Base-by-base conservation (phyloP, 2,888 invertebrate genomes). In the Tyria jacobaeae region DNA sequence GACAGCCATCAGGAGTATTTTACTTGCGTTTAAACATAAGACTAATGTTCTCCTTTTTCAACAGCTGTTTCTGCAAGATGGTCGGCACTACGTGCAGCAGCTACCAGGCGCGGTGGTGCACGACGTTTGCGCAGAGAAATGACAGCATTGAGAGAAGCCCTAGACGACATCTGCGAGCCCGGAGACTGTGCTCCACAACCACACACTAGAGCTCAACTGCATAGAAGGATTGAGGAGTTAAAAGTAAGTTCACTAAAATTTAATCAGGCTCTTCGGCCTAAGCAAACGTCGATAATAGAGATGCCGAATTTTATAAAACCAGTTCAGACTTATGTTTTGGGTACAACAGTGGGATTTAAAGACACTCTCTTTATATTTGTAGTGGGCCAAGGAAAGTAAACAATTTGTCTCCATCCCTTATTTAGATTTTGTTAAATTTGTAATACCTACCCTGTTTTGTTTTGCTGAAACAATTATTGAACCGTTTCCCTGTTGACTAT, bases 141-240 rank as follows among this genome's bases (percentile, higher is more conserved):
- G 85, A 90, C 94, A 60, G 94, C 94, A 41, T 90, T 96, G 66
- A 91, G 94, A 66, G 95, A 95, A 75, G 91, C 94, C 55, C 92
- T 96, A 73, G 93, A 95, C 64, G 94, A 95, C 60, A 89, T 96
- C 74, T 96, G 96, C 84, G 94, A 95, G 79, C 95, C 95, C 82
- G 87, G 95, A 78, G 85, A 96, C 94, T 90, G 94, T 90, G 87
- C 95, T 81, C 95, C 83, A 70, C 95, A 92, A 84, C 95, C 86
- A 80, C 95, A 88, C 80, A 94, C 87, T 72, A 94, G 84, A 76
- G 94, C 90, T 7, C 94, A 94, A 76, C 76, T 94, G 48, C 89
- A 92, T 61, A 86, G 92, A 54, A 87, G 94, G 57, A 94, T 94
- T 67, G 93, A 94, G 62, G 94, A 93, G 71, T 79, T 93, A 10